These are phyloP conservation scores for Plecturocebus donacophilus DNA, from an alignment of 2,113 vertebrate genomes.

Conservation along the genomic window DNA sequence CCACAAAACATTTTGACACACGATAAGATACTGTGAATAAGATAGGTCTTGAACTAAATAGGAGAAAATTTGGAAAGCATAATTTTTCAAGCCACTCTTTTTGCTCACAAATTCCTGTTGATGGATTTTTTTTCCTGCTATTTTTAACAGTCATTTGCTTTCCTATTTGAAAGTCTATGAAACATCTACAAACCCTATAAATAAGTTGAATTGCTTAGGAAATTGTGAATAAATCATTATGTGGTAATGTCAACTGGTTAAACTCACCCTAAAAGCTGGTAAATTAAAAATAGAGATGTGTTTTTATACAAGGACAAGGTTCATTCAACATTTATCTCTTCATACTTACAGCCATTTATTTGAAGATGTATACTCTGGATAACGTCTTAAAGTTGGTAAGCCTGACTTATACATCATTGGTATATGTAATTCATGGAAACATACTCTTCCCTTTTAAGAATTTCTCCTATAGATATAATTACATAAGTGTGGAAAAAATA, in stretches of 20 bases:
- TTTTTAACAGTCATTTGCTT: conserved; percentile 31
- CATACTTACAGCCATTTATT: neutral
- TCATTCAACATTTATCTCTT: conserved; percentile 29
- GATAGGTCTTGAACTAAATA: neutral
- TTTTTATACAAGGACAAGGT: neutral
- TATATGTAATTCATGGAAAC: neutral
- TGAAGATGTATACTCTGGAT: neutral
- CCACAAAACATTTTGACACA: conserved; percentile 25
- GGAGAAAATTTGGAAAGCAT: neutral
- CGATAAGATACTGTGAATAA: conserved; percentile 11
- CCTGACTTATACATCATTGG: neutral
- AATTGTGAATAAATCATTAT: conserved; percentile 36
- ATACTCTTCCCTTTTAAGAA: neutral
- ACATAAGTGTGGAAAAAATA: neutral
- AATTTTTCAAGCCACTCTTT: conserved; percentile 16
- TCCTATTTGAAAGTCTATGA: conserved; percentile 29
- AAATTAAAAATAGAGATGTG: conserved; percentile 11
- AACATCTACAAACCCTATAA: conserved; percentile 22
- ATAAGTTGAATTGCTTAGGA: conserved; percentile 31
- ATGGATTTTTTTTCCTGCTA: conserved; percentile 9
- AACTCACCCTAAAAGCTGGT: neutral
- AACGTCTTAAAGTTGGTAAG: neutral
- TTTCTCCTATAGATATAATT: neutral
- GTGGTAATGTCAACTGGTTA: neutral
- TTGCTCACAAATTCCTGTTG: conserved; percentile 47